These are phyloP conservation scores for Bolinopsis microptera DNA, from an alignment of 37 sponge, comb jelly and placozoan species.

Conservation along the genomic window DNA sequence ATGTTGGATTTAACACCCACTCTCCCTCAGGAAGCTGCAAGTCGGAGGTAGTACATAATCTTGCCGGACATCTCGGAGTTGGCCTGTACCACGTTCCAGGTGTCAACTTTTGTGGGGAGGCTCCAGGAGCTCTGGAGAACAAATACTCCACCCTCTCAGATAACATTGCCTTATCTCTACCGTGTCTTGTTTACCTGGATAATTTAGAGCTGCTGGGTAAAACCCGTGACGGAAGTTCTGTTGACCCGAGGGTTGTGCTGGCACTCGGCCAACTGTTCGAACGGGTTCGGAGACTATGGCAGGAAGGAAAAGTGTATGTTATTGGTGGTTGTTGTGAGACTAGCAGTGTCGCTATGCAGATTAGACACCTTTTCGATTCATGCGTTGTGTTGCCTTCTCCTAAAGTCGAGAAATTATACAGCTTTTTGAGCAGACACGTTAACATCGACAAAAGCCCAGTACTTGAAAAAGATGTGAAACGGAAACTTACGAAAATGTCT, in stretches of 20 bases:
- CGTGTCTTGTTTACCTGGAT: conserved; percentile 35
- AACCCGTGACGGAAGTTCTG: background rate
- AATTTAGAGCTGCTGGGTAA: conserved; percentile 31
- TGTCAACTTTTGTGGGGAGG: conserved; percentile 47
- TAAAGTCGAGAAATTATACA: background rate
- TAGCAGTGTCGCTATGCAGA: background rate
- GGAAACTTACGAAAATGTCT: background rate
- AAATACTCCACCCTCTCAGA: background rate
- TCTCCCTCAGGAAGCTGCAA: conserved; percentile 43
- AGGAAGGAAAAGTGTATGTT: background rate
- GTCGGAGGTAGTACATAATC: background rate
- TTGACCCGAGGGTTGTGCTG: conserved; percentile 2
- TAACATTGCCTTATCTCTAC: background rate
- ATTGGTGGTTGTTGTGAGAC: background rate
- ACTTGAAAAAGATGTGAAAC: background rate
- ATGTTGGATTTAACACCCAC: too few species aligned
- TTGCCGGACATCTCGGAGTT: background rate
- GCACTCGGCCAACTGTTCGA: background rate
- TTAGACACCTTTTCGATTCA: conserved; percentile 11
- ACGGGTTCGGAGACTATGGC: background rate
- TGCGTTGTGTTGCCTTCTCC: background rate
- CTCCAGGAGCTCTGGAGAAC: conserved; percentile 32
- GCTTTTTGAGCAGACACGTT: background rate
- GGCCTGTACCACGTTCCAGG: background rate
- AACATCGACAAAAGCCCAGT: background rate